Conservation (phyloP, 2,113 vertebrate genomes). For the Donacobius atricapilla region DNA sequence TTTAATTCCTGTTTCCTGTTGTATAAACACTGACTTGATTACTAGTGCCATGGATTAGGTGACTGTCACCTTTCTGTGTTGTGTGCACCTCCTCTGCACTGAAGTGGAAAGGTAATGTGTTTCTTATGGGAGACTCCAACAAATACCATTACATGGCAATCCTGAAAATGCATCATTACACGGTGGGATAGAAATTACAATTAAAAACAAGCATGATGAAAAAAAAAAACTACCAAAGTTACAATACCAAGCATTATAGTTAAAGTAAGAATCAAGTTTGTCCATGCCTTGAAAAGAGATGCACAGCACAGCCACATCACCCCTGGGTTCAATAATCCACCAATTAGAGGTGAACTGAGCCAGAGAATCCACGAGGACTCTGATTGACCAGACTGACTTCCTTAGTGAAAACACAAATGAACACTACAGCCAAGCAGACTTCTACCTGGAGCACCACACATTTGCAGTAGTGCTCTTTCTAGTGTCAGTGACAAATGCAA, state of each 20-base stretch:
- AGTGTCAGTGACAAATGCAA: background rate
- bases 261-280: background rate
- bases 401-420: background rate
- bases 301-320: background rate
- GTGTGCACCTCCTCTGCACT: background rate
- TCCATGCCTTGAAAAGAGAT: background rate
- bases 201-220: background rate
- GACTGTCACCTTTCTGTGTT: background rate
- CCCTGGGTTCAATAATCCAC: background rate
- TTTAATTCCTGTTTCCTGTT: background rate
- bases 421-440: background rate
- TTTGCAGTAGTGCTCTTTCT: background rate
- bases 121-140: background rate
- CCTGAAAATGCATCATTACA: background rate
- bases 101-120: background rate
- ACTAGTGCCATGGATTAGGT: background rate
- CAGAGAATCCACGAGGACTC: background rate
- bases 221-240: background rate
- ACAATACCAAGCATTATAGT: background rate
- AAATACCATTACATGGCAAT: background rate
- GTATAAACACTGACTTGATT: background rate
- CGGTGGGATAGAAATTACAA: background rate
- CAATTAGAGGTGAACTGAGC: background rate
- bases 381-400: background rate
- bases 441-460: background rate